Percentiles rank a stretch among this genome's conserved stretches.
phyloP scores from a whole-genome alignment of 2,888 invertebrate species.

The Ellobium chinense region DNA sequence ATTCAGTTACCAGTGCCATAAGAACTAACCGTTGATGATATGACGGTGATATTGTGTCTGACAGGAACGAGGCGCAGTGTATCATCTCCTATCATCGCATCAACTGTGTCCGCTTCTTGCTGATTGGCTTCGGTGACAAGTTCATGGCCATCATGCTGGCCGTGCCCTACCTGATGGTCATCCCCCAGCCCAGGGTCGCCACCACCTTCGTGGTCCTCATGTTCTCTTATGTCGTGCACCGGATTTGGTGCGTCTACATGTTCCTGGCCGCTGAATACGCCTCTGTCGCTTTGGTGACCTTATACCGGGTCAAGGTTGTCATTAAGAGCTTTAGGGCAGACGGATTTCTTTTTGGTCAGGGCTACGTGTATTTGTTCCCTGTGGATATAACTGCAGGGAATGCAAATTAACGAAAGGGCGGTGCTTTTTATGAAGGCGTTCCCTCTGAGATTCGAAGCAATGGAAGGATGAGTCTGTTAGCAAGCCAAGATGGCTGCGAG shows the following conservation, averaged over 20 bases:
- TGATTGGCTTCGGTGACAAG: slow-evolving; percentile 1
- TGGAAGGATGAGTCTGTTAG: no score
- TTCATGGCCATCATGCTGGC: neutral
- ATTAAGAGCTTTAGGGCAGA: neutral
- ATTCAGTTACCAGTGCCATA: no score
- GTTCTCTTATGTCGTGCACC: neutral
- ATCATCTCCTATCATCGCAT: neutral
- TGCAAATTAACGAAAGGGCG: no score
- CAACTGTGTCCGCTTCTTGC: neutral
- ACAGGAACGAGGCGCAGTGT: neutral
- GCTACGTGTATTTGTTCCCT: no score
- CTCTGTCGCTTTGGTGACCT: neutral
- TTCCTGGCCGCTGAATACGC: neutral
- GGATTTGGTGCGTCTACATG: neutral
- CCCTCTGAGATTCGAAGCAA: no score
- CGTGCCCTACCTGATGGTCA: slow-evolving; percentile 2
- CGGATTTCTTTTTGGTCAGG: no score
- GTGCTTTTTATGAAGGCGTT: no score
- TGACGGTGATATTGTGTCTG: no score
- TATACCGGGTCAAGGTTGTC: slow-evolving; percentile 11
- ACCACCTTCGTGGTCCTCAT: neutral
- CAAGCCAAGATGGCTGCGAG: no score
- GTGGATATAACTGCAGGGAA: no score
- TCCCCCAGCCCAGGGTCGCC: neutral
- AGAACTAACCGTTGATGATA: no score